phyloP scores from a whole-genome alignment of 2,888 invertebrate species.

The Luperina nickerlii region DNA sequence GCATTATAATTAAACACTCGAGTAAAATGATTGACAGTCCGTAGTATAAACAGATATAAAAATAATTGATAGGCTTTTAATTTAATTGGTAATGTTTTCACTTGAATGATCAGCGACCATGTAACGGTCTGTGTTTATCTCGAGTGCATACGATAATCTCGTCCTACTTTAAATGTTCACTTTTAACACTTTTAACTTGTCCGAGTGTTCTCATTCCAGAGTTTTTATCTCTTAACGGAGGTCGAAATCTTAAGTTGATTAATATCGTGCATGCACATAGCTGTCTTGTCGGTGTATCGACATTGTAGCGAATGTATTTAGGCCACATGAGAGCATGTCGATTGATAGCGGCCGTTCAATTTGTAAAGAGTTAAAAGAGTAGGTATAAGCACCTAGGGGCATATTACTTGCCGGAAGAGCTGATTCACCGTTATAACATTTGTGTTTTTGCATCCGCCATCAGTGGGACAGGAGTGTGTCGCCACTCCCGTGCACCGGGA shows the following conservation, averaged over 20 bases:
- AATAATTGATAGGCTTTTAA: slow-evolving; percentile 80
- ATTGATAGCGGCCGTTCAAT: slow-evolving; percentile 77
- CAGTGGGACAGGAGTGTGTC: slow-evolving; percentile 85
- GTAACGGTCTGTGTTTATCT: slow-evolving; percentile 73
- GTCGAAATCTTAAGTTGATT: slow-evolving; percentile 73
- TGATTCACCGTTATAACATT: slow-evolving; percentile 85
- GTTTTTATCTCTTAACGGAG: slow-evolving; percentile 70
- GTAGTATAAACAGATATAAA: slow-evolving; percentile 74
- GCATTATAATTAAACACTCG: slow-evolving; percentile 72
- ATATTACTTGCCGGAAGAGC: slow-evolving; percentile 78
- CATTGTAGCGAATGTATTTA: slow-evolving; percentile 68
- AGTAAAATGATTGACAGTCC: slow-evolving; percentile 76
- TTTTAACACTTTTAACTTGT: slow-evolving; percentile 74
- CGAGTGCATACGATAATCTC: slow-evolving; percentile 70
- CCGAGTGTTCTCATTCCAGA: slow-evolving; percentile 65
- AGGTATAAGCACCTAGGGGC: slow-evolving; percentile 64
- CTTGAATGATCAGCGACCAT: slow-evolving; percentile 73
- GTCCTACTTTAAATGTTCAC: slow-evolving; percentile 73
- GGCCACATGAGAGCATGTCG: slow-evolving; percentile 71
- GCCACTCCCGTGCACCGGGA: slow-evolving; percentile 81
- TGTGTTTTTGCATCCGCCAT: slow-evolving; percentile 87
- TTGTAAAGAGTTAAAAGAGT: slow-evolving; percentile 75
- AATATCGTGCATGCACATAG: slow-evolving; percentile 72
- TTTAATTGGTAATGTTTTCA: slow-evolving; percentile 75
- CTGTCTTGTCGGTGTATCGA: slow-evolving; percentile 64